Evolutionary conservation across 2,888 invertebrate species (phyloP), one percentile per base, ranked within the genome.

Genomic region (Acrobasis suavella): DNA sequence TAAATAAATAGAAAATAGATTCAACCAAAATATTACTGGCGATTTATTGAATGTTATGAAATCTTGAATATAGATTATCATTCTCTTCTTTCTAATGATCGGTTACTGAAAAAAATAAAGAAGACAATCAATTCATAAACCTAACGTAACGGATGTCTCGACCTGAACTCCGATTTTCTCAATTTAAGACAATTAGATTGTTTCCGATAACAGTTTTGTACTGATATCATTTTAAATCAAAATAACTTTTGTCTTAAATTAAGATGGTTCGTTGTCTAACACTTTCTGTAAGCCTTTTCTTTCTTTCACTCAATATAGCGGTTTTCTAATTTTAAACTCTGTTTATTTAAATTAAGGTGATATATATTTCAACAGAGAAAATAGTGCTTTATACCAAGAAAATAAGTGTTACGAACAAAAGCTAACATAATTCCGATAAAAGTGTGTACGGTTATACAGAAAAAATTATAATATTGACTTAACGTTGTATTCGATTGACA

Each of bases 131-230:
- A 49, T 49, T 49, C n/a, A 2, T 49, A 49, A 49, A 49, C 49
- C 15, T 49, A 49, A 49, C 49, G 15, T 12, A 49, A 49, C 49
- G 49, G n/a, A 49, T 49, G 49, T 49, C 49, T 49, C 14, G 14
- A 12, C 49, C 49, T 49, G 15, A 49, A 49, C 7, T 49, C 12
- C 3, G 49, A 1, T 49, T 49, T 12, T 49, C 15, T 49, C 49
- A 49, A n/a, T 12, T 49, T 49, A 49, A 49, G 49, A 49, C 49
- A 9, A 49, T 49, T n/a, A 49, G n/a, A 49, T 49, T 49, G n/a
- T 49, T 49, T 49, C n/a, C 49, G 49, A 49, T 15, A 49, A 1
- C 1, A 12, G 49, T 42, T n/a, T 12, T 49, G 12, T 49, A 49
- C 49, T 49, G n/a, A 49, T 39, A n/a, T n/a, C n/a, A n/a, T n/a